These are phyloP conservation scores for Pachyramphus minor DNA, from an alignment of 2,113 vertebrate species.

Conservation along the genomic window DNA sequence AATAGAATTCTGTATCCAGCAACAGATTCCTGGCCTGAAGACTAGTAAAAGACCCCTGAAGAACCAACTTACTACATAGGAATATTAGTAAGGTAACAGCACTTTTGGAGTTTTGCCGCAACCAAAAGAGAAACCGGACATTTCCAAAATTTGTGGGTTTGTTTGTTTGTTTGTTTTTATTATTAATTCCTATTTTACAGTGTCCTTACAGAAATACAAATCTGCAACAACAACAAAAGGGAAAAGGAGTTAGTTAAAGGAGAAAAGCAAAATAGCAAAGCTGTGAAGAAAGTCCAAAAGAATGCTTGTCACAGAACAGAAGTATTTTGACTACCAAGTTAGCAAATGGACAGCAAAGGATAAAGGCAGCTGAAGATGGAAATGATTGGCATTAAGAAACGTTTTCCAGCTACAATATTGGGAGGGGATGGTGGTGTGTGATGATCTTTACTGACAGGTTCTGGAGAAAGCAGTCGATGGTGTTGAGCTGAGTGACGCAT, in stretches of 20 bases:
- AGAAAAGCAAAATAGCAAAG: neutral
- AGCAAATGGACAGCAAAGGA: neutral
- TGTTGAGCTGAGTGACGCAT: neutral
- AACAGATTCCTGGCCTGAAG: neutral
- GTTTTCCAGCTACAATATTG: neutral
- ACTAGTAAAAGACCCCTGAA: neutral
- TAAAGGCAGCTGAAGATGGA: neutral
- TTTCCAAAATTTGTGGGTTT: neutral
- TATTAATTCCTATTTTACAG: neutral
- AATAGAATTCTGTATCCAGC: neutral
- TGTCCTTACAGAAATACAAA: neutral
- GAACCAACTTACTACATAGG: neutral
- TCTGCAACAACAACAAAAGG: neutral
- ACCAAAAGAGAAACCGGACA: neutral
- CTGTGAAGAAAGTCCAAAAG: neutral
- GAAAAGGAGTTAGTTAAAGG: neutral
- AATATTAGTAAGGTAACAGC: neutral
- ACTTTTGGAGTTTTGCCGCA: neutral
- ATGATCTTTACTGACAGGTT: neutral
- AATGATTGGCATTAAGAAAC: neutral
- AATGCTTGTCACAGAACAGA: neutral
- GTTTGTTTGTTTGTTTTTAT: neutral
- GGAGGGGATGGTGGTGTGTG: neutral
- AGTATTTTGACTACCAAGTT: neutral
- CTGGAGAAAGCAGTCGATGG: neutral